Evolutionary conservation across 2,888 invertebrate genomes (phyloP), one percentile per base, ranked within the genome.

Genomic region (Catotricha subobsoleta): DNA sequence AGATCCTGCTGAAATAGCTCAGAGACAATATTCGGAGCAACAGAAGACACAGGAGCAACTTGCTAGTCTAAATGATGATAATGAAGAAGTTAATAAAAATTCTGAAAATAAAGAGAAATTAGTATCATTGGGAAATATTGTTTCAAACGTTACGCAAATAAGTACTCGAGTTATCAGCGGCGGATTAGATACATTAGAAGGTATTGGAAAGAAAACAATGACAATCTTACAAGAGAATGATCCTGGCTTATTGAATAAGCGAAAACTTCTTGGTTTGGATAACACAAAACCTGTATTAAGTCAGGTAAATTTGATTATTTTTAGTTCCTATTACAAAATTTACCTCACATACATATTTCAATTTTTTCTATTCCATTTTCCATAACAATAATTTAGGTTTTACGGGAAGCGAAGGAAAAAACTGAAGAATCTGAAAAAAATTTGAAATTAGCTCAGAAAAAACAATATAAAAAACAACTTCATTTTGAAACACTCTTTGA

Each of bases 161-260:
- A 72, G 80, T 2, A 71, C 68, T 38, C 78, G 76, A 65, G 83
- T 87, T 1, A 69, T 87, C 48, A 69, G 74, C 13, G 81, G 82
- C 1, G 83, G 87, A 16, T 62, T 87, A 19, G 91, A 87, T 54
- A 91, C 91, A 0, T 62, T 94, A 36, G 94, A 94, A 62, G 80
- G 81, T 0, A 83, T 94, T 48, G 34, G 94, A 7, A 91, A 91
- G 58, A 91, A 91, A 58, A 94, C 92, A 0, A 88, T 91, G 79
- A 81, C 86, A 55, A 87, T 87, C 0, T 63, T 92, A 2, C 88
- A 90, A 57, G 90, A 92, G 44, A 88, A 88, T 21, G 91, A 92
- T 60, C 90, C 90, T 0, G 83, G 88, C 0, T 61, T 90, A 13
- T 80, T 78, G 49, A 83, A 83, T 52, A 55, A 67, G 65, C 47